phyloP scores from a whole-genome alignment of 2,888 invertebrate genomes.

The Tromatobia lineatoria region DNA sequence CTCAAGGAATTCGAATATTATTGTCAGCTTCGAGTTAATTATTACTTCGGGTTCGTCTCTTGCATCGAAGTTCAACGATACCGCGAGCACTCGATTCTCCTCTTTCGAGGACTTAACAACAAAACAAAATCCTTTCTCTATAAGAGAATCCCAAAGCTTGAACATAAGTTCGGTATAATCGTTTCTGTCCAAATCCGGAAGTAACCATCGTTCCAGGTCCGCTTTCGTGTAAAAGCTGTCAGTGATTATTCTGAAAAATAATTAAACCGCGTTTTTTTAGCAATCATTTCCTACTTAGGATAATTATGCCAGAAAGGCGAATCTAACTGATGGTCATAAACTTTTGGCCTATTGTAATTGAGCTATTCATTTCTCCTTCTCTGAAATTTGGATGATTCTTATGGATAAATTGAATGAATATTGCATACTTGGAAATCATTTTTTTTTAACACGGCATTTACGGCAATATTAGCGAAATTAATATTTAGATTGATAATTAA shows the following conservation, averaged over 20 bases:
- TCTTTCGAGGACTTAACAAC: slow-evolving; percentile 88
- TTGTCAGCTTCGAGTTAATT: slow-evolving; percentile 89
- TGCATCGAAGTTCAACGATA: slow-evolving; percentile 93
- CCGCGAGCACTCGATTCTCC: slow-evolving; percentile 88
- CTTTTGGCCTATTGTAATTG: no score
- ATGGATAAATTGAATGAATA: no score
- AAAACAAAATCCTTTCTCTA: slow-evolving; percentile 91
- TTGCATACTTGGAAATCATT: no score
- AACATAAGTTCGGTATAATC: slow-evolving; percentile 91
- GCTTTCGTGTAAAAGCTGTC: slow-evolving; percentile 95
- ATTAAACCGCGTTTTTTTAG: background rate
- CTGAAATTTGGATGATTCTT: no score
- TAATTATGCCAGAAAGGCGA: no score
- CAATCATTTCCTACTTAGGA: background rate
- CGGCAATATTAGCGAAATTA: no score
- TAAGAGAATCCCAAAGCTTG: slow-evolving; percentile 90
- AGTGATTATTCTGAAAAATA: slow-evolving; percentile 90
- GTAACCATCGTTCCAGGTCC: slow-evolving; percentile 93
- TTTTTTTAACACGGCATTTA: no score
- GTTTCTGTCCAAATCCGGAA: slow-evolving; percentile 88
- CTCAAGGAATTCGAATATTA: slow-evolving; percentile 93
- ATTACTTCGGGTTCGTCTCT: slow-evolving; percentile 92
- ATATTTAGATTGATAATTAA: no score
- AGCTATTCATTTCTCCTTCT: no score
- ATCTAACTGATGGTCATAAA: no score